phyloP scores from a whole-genome alignment of 1,140 invertebrate species.

The Anoplolepis gracilipes region DNA sequence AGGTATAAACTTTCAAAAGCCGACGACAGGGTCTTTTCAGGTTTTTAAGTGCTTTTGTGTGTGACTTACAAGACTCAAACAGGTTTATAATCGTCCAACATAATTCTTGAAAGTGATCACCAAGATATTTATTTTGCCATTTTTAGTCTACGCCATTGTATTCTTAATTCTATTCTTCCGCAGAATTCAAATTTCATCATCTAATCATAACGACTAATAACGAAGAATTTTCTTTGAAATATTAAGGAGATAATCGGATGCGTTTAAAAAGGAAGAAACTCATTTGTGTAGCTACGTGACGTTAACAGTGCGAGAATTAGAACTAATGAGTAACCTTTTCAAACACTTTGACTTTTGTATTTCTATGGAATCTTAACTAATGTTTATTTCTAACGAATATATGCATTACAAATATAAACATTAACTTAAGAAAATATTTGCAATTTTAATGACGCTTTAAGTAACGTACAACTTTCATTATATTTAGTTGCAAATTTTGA shows the following conservation, averaged over 20 bases:
- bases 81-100: neutral
- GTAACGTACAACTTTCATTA: neutral
- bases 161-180: neutral
- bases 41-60: neutral
- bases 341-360: neutral
- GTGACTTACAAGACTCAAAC: neutral
- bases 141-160: neutral
- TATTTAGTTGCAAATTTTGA: neutral
- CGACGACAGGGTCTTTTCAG: neutral
- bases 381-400: neutral
- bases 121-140: neutral
- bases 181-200: neutral
- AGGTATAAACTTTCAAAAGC: slow-evolving; percentile 12
- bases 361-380: neutral
- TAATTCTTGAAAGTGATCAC: neutral
- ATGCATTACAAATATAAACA: neutral
- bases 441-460: neutral
- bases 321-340: neutral
- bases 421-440: neutral
- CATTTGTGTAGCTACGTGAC: neutral
- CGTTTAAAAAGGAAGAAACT: neutral
- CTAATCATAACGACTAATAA: too few relatives aligned
- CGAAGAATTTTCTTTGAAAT: neutral
- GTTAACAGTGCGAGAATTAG: neutral
- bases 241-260: neutral